Base-by-base conservation (phyloP, 2,888 invertebrate genomes). In the Chorisops tibialis region DNA sequence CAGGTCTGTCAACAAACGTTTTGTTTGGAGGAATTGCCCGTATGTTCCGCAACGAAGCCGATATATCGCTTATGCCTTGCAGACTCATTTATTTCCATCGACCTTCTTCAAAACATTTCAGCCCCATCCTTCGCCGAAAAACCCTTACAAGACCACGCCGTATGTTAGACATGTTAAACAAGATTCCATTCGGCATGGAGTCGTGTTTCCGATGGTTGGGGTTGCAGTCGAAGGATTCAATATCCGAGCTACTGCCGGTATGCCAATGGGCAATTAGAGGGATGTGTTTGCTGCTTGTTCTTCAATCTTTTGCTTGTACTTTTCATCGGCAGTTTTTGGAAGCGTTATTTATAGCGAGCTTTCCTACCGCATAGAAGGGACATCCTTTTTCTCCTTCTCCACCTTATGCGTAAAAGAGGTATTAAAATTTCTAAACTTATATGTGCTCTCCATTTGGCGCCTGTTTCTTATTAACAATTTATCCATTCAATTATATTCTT, bases 1-100 rank as follows among this genome's bases (percentile, higher is more conserved):
- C 56, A 56, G 56, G 56, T 56, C 56, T 56, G 56, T 56, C 56
- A 56, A 56, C 56, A 56, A 56, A 30, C 56, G 56, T 56, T 56
- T 56, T 56, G 56, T 45, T 56, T 56, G n/a, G 35, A 43, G 56
- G 24, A 56, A 56, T 56, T 45, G 45, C 56, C 56, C 56, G 56
- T 56, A 56, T 45, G 45, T 45, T 45, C 45, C 45, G 56, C 45
- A 43, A 56, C 56, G 30, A 38, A 43, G 24, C 45, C 35, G 45
- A 43, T 45, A n/a, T n/a, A 56, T 56, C 56, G 45, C 30, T 45
- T 54, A n/a, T 56, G 45, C 45, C 45, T 16, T 16, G n/a, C 56
- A 56, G 45, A 56, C 56, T 56, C 56, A 56, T 56, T 56, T 56
- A 45, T 56, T 43, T 56, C 56, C 56, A 45, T 56, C 56, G 56